phyloP scores from a whole-genome alignment of 30 jellyfish, hydroid and myxozoan species.

The Hydra vulgaris region DNA sequence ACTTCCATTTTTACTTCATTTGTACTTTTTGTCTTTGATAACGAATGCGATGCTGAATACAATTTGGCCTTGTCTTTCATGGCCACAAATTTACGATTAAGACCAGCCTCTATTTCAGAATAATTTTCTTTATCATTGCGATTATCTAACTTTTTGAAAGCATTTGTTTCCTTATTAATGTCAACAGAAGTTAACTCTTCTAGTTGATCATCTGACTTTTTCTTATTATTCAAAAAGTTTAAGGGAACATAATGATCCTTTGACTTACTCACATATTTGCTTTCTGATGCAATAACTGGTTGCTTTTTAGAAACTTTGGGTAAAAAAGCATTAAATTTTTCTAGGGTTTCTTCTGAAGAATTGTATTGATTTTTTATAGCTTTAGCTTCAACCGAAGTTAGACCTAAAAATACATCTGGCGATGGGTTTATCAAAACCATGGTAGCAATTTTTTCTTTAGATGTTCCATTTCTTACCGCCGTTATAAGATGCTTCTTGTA shows the following conservation, averaged over 20 bases:
- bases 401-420: constrained; percentile 17
- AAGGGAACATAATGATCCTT: no score
- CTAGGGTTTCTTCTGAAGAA: not conserved
- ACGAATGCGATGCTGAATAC: not conserved
- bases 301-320: not conserved
- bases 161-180: not conserved
- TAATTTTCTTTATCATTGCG: not conserved
- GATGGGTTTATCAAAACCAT: constrained; percentile 34
- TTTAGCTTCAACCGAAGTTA: constrained; percentile 17
- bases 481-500: constrained; percentile 15
- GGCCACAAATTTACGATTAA: no score
- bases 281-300: not conserved
- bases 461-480: constrained; percentile 14
- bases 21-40: not conserved
- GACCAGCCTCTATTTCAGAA: no score
- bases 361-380: constrained; percentile 16
- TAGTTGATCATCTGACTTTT: not conserved
- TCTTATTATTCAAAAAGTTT: not conserved
- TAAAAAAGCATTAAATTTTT: not conserved
- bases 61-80: no score
- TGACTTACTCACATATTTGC: not conserved
- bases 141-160: not conserved
- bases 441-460: constrained; percentile 31
- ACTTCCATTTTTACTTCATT: not conserved
- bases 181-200: not conserved